Evolutionary conservation across 2,888 invertebrate genomes (phyloP).

Genomic region (Drosophila bunnanda): DNA sequence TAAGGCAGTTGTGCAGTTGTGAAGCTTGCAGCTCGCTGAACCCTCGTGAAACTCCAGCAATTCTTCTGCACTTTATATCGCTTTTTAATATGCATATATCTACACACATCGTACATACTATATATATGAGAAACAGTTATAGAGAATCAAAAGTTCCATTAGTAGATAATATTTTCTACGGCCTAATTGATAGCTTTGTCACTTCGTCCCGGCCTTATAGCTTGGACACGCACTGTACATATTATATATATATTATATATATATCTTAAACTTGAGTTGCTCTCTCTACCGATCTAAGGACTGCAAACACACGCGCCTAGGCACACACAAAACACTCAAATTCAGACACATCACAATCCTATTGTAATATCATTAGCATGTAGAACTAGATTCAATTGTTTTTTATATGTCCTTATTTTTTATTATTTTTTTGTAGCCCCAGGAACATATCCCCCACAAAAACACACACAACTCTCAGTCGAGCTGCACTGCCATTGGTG

Average conservation of each 20-base stretch:
- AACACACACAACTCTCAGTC: slow-evolving; percentile 20
- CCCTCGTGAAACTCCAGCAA: not conserved
- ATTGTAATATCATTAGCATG: slow-evolving; percentile 35
- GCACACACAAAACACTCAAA: slow-evolving; percentile 12
- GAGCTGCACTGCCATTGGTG: slow-evolving; percentile 48
- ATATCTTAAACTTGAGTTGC: slow-evolving; percentile 31
- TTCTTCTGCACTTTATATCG: slow-evolving; percentile 6
- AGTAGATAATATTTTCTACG: slow-evolving; percentile 6
- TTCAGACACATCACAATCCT: slow-evolving; percentile 8
- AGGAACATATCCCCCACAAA: slow-evolving; percentile 15
- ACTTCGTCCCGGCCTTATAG: slow-evolving; percentile 5
- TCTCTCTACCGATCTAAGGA: slow-evolving; percentile 30
- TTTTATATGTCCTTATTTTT: no score
- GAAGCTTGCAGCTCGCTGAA: not conserved
- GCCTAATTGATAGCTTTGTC: slow-evolving; percentile 15
- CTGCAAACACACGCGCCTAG: slow-evolving; percentile 16
- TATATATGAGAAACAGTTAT: slow-evolving; percentile 4
- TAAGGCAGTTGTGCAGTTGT: slow-evolving; percentile 3
- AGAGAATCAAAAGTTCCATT: slow-evolving; percentile 13
- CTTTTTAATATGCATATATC: not conserved
- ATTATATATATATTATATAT: slow-evolving; percentile 1
- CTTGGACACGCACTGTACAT: slow-evolving; percentile 16
- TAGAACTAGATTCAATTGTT: slow-evolving; percentile 40
- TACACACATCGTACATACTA: not conserved
- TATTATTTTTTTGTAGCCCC: slow-evolving; percentile 7